A percentile compares a stretch with the other conserved stretches of the same genome.
These are phyloP conservation scores for Nettapus auritus DNA, from an alignment of 2,113 vertebrate genomes.

Conservation along the genomic window DNA sequence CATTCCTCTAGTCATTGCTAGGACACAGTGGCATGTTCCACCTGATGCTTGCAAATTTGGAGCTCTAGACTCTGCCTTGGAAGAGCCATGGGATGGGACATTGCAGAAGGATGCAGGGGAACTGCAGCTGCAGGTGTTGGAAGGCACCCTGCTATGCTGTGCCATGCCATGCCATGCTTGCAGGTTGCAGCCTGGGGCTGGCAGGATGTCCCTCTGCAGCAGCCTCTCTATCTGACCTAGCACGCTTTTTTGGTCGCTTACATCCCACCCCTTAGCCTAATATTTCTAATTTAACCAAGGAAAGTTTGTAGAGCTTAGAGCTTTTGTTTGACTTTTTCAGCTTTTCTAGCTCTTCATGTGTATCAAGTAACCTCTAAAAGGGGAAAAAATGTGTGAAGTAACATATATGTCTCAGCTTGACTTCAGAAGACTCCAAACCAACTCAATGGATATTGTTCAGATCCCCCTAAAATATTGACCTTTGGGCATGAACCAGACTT, in stretches of 20 bases:
- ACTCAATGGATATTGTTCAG: not conserved
- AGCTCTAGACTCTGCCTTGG: fast-evolving
- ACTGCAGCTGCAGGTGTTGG: too few species aligned
- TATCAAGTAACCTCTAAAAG: not conserved
- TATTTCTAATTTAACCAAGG: not conserved
- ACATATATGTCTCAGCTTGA: fast-evolving
- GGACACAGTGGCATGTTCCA: fast-evolving
- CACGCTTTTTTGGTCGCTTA: not conserved
- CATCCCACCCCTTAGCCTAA: not conserved
- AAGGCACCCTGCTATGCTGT: too few species aligned
- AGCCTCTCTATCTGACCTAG: not conserved
- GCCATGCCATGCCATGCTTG: not conserved
- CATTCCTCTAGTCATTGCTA: not conserved
- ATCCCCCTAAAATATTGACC: not conserved
- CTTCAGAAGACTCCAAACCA: not conserved
- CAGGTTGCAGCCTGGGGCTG: not conserved
- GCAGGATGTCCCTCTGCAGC: not conserved
- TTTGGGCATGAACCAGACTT: not conserved
- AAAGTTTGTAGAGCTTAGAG: not conserved
- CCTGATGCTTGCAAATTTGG: fast-evolving
- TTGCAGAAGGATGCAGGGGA: not conserved
- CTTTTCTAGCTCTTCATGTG: not conserved
- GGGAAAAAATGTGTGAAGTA: not conserved
- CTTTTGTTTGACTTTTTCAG: not conserved
- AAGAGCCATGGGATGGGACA: fast-evolving